Base-by-base conservation (phyloP, 2,113 vertebrate genomes). In the Synchiropus splendidus region DNA sequence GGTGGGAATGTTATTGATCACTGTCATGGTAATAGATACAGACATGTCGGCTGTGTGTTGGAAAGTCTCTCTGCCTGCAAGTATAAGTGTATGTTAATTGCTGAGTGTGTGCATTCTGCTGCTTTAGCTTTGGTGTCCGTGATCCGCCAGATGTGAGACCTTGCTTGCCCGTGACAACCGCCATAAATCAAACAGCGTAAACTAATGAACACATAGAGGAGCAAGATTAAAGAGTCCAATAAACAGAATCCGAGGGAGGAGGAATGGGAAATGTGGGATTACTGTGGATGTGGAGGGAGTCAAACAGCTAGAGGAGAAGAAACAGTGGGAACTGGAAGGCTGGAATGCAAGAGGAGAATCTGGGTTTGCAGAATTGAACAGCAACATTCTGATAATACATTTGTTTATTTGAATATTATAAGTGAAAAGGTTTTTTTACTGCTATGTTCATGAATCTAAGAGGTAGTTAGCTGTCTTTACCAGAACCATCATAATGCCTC, bases 1-100 rank as follows among this genome's bases (percentile, higher is more conserved):
- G 73, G 65, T 50, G 67, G 70, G 51, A 50, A 61, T 68, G 67
- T 67, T 72, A 51, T 64, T 72, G 58, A 61, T 65, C 48, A 47
- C 54, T 47, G 58, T 48, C 62, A 72, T 74, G 53, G 58, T 27
- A 46, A 68, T 48, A 52, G 47, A 74, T 58, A 31, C 61, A 53
- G 46, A 67, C 44, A 51, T 51, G 34, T 34, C 16, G 10, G 31
- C 21, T 53, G 12, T 12, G 36, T 51, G 38, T 38, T 54, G 51
- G 12, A 45, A 35, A 32, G 16, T 15, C 12, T 36, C n/a, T 33
- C 5, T 35, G 15, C 18, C 12, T 34, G 44, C 21, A 34, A 38
- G 21, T 53, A 38, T 42, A 31, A 39, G 5, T 13, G 37, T 43
- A 34, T 15, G 35, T 52, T 51, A 38, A 51, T 44, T 39, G 16